A percentile compares a stretch with the other conserved stretches of the same genome.
Conservation (phyloP, 2,888 invertebrate genomes). For the Platynereis dumerilii region DNA sequence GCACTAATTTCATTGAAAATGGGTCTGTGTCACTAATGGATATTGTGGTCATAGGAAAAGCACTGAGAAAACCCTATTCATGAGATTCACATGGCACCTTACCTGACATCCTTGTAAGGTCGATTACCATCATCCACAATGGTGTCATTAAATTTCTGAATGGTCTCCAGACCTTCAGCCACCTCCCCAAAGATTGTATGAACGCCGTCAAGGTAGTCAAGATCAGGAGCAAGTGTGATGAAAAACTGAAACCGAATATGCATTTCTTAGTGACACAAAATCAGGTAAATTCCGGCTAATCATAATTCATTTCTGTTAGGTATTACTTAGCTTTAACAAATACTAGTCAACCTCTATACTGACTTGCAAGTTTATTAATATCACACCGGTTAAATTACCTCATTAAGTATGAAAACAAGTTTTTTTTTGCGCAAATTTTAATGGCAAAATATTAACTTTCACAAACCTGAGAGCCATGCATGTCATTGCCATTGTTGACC, state of each 20-base stretch:
- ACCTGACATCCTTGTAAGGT: slow-evolving; percentile 89
- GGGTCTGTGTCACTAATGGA: too few relatives aligned
- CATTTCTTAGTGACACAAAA: too few relatives aligned
- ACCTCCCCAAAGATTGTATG: slow-evolving; percentile 95
- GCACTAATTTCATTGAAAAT: too few relatives aligned
- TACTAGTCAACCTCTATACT: too few relatives aligned
- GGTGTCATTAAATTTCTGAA: slow-evolving; percentile 89
- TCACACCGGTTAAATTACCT: too few relatives aligned
- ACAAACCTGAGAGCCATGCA: slow-evolving; percentile 69
- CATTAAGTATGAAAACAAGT: not conserved
- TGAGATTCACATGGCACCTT: too few relatives aligned
- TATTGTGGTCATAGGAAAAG: too few relatives aligned
- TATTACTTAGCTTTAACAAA: too few relatives aligned
- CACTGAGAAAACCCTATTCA: too few relatives aligned
- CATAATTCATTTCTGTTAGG: not conserved
- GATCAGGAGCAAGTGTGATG: slow-evolving; percentile 84
- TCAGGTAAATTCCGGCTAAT: not conserved
- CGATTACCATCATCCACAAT: slow-evolving; percentile 88
- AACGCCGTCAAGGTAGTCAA: slow-evolving; percentile 81
- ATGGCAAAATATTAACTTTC: not conserved
- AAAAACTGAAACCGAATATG: slow-evolving; percentile 93
- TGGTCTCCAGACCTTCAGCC: slow-evolving; percentile 85
- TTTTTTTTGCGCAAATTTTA: slow-evolving; percentile 4
- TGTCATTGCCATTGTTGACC: slow-evolving; percentile 89
- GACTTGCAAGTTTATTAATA: too few relatives aligned